phyloP scores from a whole-genome alignment of 2,888 invertebrate genomes.

The Nasonovia ribisnigri region DNA sequence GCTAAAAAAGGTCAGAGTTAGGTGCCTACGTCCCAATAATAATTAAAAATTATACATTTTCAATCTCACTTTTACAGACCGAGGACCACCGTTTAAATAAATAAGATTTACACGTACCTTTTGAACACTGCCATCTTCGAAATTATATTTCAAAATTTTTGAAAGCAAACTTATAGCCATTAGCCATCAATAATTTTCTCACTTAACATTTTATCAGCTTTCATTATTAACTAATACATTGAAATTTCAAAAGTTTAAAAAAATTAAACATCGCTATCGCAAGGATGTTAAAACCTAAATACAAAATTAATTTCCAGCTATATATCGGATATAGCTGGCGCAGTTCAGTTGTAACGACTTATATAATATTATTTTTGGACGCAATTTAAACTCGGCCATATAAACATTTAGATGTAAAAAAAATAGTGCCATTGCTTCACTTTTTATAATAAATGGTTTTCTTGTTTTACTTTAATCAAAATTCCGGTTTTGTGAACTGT shows the following conservation, averaged over 20 bases:
- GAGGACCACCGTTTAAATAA: not conserved
- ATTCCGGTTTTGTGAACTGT: not conserved
- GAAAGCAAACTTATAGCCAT: not conserved
- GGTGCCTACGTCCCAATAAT: not conserved
- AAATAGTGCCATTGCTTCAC: not conserved
- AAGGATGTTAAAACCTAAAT: not conserved
- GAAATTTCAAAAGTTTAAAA: not conserved
- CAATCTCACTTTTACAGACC: not conserved
- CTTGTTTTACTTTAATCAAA: not conserved
- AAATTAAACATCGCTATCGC: not conserved
- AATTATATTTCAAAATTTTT: not conserved
- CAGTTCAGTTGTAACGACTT: not conserved
- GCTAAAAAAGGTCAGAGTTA: not conserved
- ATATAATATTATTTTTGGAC: not conserved
- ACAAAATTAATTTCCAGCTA: not conserved
- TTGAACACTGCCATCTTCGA: not conserved
- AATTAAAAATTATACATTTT: not conserved
- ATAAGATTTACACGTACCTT: not conserved
- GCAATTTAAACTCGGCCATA: not conserved
- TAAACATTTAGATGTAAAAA: not conserved
- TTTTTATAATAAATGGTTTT: not conserved
- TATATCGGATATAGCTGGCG: not conserved
- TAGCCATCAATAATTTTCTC: slow-evolving; percentile 3
- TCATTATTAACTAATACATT: too few relatives aligned
- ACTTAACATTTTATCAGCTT: not conserved